phyloP scores from a whole-genome alignment of 2,888 invertebrate genomes.

The Aphidius colemani region DNA sequence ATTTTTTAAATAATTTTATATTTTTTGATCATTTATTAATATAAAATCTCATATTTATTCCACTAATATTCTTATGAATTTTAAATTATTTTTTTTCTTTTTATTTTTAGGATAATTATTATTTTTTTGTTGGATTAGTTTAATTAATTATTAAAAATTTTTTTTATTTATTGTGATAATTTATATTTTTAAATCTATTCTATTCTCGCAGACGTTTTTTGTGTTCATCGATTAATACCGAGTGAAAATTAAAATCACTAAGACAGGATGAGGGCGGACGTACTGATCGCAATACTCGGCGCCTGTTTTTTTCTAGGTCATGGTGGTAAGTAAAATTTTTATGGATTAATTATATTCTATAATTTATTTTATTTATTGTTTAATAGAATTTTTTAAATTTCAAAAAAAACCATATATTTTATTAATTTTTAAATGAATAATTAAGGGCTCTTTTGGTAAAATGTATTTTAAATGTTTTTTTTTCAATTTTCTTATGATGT shows the following conservation, averaged over 20 bases:
- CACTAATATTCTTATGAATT: too few species aligned
- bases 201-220: constrained; percentile 5
- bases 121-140: neutral
- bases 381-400: neutral
- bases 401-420: too few species aligned
- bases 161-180: neutral
- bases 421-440: too few species aligned
- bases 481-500: too few species aligned
- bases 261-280: constrained; percentile 37
- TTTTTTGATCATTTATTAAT: too few species aligned
- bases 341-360: too few species aligned
- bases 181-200: neutral
- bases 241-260: constrained; percentile 7
- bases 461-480: too few species aligned
- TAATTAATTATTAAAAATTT: neutral
- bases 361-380: neutral
- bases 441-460: too few species aligned
- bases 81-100: too few species aligned
- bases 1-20: too few species aligned
- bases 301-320: constrained; percentile 37
- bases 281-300: constrained; percentile 36
- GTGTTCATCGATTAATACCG: constrained; percentile 3
- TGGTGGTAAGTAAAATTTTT: constrained; percentile 35
- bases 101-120: neutral
- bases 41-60: too few species aligned